Base-by-base conservation (phyloP, 2,797 vertebrate species). In the Kryptopterus vitreolus region DNA sequence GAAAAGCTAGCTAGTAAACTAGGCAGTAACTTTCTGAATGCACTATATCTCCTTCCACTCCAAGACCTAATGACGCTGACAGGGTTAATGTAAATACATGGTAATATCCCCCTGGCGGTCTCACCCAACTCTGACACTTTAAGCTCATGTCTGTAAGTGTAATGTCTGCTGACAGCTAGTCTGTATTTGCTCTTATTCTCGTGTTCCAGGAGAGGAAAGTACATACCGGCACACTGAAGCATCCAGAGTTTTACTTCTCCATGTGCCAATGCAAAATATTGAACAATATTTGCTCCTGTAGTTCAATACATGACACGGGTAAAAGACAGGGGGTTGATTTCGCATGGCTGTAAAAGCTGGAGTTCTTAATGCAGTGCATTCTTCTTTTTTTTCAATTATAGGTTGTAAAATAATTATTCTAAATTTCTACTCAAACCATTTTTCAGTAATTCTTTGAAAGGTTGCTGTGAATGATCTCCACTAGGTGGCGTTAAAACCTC, bases 381-480 rank as follows among this genome's bases (percentile, higher is more conserved):
- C 1, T 57, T 55, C 24, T 3, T 33, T 24, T 8, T 1, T 3
- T 4, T 65, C 33, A 9, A 4, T 1, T 13, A n/a, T 35, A 63
- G 18, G 33, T 35, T 43, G n/a, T 66, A 43, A 9, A 43, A 43
- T 43, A 43, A 43, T 43, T 43, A 12, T 65, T 38, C 13, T 6
- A 4, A 3, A n/a, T 43, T 66, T 66, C 35, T 66, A 15, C n/a
- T 43, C 35, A 24, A 1, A 66, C 38, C 10, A 65, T 26, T 68
- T 24, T 55, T 69, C n/a, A 43, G 20, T 12, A n/a, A 1, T n/a
- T 53, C 4, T 72, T 52, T 22, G 1, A 20, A 13, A 13, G 38
- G n/a, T 55, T 35, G 20, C 8, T 35, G 31, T 3, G n/a, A 22
- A 88, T 85, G 59, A 63, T 82, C 86, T 63, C 79, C 82, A 81